A percentile compares a stretch with the other conserved stretches of the same genome.
Conservation (phyloP, 2,888 invertebrate species). For the Agonum fuliginosum region DNA sequence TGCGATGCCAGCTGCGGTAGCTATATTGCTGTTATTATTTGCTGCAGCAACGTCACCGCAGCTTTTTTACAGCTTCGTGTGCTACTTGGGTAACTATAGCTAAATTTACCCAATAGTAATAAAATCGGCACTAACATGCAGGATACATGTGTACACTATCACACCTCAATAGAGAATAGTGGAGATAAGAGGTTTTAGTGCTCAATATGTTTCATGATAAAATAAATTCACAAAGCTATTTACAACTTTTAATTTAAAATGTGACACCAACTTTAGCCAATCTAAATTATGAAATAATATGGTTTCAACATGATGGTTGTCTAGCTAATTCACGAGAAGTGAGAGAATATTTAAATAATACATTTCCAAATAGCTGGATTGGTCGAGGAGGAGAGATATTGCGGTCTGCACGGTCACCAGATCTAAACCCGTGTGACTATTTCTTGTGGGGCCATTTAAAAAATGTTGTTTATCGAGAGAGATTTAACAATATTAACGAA, state of each 20-base stretch:
- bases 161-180: too few relatives aligned
- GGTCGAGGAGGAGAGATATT: neutral
- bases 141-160: too few relatives aligned
- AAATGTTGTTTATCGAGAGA: neutral
- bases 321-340: neutral
- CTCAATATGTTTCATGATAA: too few relatives aligned
- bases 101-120: too few relatives aligned
- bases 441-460: neutral
- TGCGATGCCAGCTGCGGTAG: too few relatives aligned
- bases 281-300: neutral
- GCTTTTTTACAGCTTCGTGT: too few relatives aligned
- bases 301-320: too few relatives aligned
- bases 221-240: neutral
- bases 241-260: neutral
- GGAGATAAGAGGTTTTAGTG: too few relatives aligned
- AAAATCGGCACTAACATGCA: too few relatives aligned
- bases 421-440: neutral
- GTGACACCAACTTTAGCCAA: neutral
- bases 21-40: too few relatives aligned
- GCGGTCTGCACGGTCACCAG: neutral
- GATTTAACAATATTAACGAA: neutral
- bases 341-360: constrained; percentile 9
- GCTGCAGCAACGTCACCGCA: too few relatives aligned
- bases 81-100: too few relatives aligned
- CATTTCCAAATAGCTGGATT: constrained; percentile 11